These are phyloP conservation scores for Ispidina picta DNA, from an alignment of 2,797 vertebrate species.

Conservation along the genomic window DNA sequence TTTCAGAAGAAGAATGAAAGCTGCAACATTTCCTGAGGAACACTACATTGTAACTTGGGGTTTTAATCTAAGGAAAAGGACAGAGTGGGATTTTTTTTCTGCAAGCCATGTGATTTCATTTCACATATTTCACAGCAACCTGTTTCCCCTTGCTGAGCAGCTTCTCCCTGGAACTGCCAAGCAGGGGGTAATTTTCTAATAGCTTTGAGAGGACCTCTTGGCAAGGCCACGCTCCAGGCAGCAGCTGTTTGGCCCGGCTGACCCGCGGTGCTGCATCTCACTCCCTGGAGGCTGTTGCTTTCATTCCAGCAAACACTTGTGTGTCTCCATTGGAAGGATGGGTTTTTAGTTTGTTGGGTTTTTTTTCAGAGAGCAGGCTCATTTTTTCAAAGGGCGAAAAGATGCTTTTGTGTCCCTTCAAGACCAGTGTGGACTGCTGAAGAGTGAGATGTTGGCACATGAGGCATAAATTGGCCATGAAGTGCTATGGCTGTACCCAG, in stretches of 20 bases:
- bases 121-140: background rate
- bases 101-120: background rate
- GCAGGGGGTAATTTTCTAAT: background rate
- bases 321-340: background rate
- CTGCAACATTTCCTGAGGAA: background rate
- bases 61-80: background rate
- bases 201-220: background rate
- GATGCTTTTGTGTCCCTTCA: background rate
- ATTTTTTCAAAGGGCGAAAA: background rate
- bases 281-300: background rate
- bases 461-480: background rate
- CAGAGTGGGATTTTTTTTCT: background rate
- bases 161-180: background rate
- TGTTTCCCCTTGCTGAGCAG: background rate
- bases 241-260: background rate
- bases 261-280: background rate
- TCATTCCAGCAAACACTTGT: background rate
- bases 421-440: background rate
- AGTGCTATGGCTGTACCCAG: background rate
- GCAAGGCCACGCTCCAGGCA: accelerated
- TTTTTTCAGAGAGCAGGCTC: background rate
- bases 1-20: background rate
- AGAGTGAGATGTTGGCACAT: background rate
- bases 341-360: too few species aligned
- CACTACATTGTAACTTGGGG: background rate